These are phyloP conservation scores for Callyntrura sp. DNA, from an alignment of 2,888 invertebrate genomes.

Conservation along the genomic window DNA sequence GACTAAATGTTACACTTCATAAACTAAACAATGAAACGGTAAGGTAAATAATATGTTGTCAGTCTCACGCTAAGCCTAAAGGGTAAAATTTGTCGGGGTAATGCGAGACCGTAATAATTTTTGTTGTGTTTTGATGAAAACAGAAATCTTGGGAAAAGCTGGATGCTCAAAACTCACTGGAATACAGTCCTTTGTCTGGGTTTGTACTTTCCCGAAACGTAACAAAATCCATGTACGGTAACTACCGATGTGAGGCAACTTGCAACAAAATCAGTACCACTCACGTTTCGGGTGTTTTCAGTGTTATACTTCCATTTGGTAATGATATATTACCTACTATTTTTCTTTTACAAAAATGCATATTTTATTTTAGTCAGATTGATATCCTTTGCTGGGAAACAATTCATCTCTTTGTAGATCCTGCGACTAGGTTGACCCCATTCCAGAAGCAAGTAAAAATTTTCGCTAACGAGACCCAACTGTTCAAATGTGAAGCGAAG, in stretches of 20 bases:
- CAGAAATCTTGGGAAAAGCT: constrained; percentile 63
- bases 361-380: neutral
- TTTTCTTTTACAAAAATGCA: no score
- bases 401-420: constrained; percentile 45
- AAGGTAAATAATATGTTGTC: constrained; percentile 24
- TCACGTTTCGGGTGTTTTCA: constrained; percentile 56
- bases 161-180: constrained; percentile 53
- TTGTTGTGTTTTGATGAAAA: neutral
- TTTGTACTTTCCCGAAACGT: constrained; percentile 63
- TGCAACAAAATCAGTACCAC: constrained; percentile 46
- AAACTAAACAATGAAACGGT: constrained; percentile 76
- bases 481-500: constrained; percentile 79
- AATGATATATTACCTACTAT: no score
- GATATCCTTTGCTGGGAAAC: neutral
- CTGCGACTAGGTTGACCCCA: constrained; percentile 73
- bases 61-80: no score
- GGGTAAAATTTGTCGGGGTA: no score
- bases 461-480: constrained; percentile 76
- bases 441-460: constrained; percentile 79
- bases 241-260: constrained; percentile 68
- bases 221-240: constrained; percentile 65
- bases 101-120: no score
- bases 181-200: constrained; percentile 62
- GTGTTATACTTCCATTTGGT: constrained; percentile 61
- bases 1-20: constrained; percentile 72